Conservation (phyloP, 2,888 invertebrate species). For the Callimorpha dominula region DNA sequence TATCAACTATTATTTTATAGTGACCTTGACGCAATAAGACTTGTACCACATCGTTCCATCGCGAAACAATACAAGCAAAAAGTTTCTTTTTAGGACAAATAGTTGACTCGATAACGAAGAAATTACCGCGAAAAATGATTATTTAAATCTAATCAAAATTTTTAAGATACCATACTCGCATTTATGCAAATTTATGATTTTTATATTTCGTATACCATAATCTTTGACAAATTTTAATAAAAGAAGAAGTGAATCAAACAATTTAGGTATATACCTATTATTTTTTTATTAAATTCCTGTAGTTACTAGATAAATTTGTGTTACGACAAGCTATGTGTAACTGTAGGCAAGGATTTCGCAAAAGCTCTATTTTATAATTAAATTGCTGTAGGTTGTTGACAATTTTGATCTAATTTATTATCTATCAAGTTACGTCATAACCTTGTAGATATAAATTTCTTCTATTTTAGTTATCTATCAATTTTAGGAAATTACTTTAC, state of each 20-base stretch:
- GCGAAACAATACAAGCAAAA: slow-evolving; percentile 6
- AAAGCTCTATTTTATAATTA: not conserved
- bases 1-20: slow-evolving; percentile 12
- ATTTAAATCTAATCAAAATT: not conserved
- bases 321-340: not conserved
- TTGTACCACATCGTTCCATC: not conserved
- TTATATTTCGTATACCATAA: not conserved
- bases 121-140: not conserved
- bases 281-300: too few species aligned
- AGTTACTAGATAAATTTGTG: not conserved
- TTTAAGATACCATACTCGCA: too few species aligned
- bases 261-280: too few species aligned
- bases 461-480: not conserved
- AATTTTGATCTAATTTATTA: not conserved
- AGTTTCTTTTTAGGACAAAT: not conserved
- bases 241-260: too few species aligned
- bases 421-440: not conserved
- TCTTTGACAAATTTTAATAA: too few species aligned
- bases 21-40: slow-evolving; percentile 33
- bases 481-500: not conserved
- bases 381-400: not conserved
- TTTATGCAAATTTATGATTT: not conserved
- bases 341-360: not conserved
- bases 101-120: too few species aligned
- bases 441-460: not conserved